phyloP scores from a whole-genome alignment of 2,113 vertebrate species.

The Brienomyrus longianalis region DNA sequence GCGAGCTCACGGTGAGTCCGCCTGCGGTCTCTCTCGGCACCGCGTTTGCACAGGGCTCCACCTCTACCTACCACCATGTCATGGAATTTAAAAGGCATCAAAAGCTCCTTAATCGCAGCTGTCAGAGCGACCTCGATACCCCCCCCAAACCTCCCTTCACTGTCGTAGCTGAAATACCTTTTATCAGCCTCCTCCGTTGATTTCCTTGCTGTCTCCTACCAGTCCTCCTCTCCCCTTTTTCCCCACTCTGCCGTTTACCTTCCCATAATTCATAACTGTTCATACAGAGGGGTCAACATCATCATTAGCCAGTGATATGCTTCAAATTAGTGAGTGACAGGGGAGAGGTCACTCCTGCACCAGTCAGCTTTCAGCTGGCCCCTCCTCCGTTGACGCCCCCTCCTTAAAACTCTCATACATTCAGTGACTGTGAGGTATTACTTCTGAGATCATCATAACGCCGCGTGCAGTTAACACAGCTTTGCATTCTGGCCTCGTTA shows the following conservation, averaged over 20 bases:
- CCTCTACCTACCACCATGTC: background rate
- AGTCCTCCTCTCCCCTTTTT: background rate
- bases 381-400: background rate
- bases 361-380: background rate
- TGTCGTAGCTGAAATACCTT: background rate
- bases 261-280: background rate
- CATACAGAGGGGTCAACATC: background rate
- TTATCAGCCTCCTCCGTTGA: background rate
- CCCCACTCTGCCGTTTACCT: background rate
- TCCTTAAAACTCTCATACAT: background rate
- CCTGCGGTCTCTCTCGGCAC: background rate
- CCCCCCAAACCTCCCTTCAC: background rate
- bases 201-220: conserved; percentile 3
- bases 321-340: background rate
- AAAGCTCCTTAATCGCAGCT: background rate
- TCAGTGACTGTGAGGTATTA: background rate
- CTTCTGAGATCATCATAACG: background rate
- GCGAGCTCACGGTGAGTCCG: background rate
- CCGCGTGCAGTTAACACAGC: background rate
- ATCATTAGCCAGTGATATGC: background rate
- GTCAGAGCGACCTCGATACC: background rate
- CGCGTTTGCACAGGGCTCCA: background rate
- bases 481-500: background rate
- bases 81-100: background rate
- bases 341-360: background rate